Evolutionary conservation across 2,888 invertebrate species (phyloP).

Genomic region (Ophion ventricosus): DNA sequence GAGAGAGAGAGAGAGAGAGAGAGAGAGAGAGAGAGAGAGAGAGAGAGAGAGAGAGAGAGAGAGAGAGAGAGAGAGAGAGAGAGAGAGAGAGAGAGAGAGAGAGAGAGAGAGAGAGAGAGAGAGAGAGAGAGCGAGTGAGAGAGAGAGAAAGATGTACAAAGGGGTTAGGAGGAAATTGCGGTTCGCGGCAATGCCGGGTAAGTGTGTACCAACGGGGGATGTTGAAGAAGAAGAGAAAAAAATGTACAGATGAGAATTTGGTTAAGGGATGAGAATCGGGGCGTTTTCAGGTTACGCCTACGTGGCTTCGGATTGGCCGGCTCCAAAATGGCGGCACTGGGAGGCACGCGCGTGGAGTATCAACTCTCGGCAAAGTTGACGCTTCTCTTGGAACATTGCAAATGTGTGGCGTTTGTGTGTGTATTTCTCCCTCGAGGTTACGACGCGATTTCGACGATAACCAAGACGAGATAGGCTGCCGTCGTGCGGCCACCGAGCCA

Average conservation of each 20-base stretch:
- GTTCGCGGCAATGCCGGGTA: slow-evolving; percentile 55
- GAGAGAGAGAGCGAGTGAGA: not conserved
- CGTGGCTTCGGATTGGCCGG: slow-evolving; percentile 71
- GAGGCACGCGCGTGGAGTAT: slow-evolving; percentile 63
- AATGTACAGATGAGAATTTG: slow-evolving; percentile 38
- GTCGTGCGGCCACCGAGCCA: slow-evolving; percentile 54
- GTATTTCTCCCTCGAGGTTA: slow-evolving; percentile 2
- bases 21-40: not conserved
- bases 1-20: not conserved
- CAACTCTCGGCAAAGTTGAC: slow-evolving; percentile 23
- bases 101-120: slow-evolving; percentile 7
- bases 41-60: slow-evolving; percentile 4
- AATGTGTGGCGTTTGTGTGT: slow-evolving; percentile 36
- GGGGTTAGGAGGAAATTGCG: slow-evolving; percentile 42
- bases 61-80: not conserved
- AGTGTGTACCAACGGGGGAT: slow-evolving; percentile 41
- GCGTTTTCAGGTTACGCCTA: slow-evolving; percentile 68
- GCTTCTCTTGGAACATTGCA: slow-evolving; percentile 11
- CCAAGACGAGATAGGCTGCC: slow-evolving; percentile 45
- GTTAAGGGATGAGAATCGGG: slow-evolving; percentile 59
- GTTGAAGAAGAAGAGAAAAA: slow-evolving; percentile 20
- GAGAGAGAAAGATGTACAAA: not conserved
- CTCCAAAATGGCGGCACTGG: slow-evolving; percentile 72
- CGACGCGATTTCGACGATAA: slow-evolving; percentile 37
- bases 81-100: not conserved